These are phyloP conservation scores for Macrosoma leucophasiata DNA, from an alignment of 2,888 invertebrate species.

Conservation along the genomic window DNA sequence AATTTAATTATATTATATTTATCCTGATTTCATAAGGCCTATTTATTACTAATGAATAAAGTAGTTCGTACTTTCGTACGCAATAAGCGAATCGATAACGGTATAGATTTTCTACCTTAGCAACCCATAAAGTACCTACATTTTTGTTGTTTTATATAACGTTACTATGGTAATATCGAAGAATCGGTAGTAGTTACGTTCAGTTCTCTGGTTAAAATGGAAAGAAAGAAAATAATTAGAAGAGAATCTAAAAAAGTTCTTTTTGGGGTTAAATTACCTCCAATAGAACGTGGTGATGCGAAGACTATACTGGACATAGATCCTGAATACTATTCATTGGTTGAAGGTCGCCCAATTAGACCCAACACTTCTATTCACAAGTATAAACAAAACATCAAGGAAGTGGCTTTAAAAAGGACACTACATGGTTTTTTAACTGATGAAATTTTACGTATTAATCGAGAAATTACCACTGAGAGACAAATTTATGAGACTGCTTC, in stretches of 20 bases:
- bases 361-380: constrained; percentile 69
- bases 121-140: too few relatives aligned
- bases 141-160: constrained; percentile 2
- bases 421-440: constrained; percentile 54
- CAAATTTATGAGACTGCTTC: constrained; percentile 50
- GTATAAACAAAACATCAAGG: constrained; percentile 72
- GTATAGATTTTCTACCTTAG: too few relatives aligned
- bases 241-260: constrained; percentile 41
- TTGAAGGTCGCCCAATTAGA: constrained; percentile 76
- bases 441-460: constrained; percentile 59
- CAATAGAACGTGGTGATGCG: constrained; percentile 42
- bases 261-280: constrained; percentile 55
- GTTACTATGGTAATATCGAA: constrained; percentile 24
- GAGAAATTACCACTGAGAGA: constrained; percentile 56
- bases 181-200: too few relatives aligned
- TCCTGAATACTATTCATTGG: constrained; percentile 77
- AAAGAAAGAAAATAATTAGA: constrained; percentile 39
- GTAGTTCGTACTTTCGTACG: background rate
- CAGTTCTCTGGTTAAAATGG: constrained; percentile 24
- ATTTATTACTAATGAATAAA: too few relatives aligned
- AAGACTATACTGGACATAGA: constrained; percentile 77
- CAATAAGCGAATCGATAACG: constrained; percentile 3
- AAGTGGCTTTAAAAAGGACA: constrained; percentile 54
- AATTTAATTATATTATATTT: too few relatives aligned
- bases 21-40: too few relatives aligned